phyloP scores from a whole-genome alignment of 2,888 invertebrate species.

The Ariolimax columbianus region DNA sequence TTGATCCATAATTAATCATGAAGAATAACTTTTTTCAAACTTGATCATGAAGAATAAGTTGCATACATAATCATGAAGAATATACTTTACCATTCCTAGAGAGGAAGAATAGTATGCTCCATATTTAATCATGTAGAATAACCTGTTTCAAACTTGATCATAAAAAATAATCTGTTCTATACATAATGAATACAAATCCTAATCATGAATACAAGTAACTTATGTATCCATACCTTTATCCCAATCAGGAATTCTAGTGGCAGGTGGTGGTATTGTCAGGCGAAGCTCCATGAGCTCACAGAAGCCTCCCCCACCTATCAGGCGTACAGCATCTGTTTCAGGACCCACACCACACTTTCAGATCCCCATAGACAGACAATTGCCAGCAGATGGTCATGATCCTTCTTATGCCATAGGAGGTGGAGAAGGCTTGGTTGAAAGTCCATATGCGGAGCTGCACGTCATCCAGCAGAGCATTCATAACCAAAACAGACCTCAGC shows the following conservation, averaged over 20 bases:
- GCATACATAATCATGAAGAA: too few relatives aligned
- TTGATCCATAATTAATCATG: too few relatives aligned
- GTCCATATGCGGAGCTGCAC: conserved; percentile 68
- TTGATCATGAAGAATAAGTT: too few relatives aligned
- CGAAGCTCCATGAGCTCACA: conserved; percentile 66
- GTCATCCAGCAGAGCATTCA: conserved; percentile 70
- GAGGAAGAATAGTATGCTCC: too few relatives aligned
- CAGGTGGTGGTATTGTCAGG: conserved; percentile 59
- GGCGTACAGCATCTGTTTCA: conserved; percentile 73
- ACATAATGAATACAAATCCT: too few relatives aligned
- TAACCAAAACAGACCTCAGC: conserved; percentile 15
- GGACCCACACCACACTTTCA: conserved; percentile 63
- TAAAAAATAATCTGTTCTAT: too few relatives aligned
- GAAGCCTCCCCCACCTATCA: conserved; percentile 76
- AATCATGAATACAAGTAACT: not conserved
- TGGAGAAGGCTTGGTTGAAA: conserved; percentile 51
- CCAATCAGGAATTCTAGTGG: conserved; percentile 68
- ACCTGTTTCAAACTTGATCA: too few relatives aligned
- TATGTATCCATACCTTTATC: not conserved
- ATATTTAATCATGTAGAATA: too few relatives aligned
- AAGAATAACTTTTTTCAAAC: too few relatives aligned
- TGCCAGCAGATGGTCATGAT: conserved; percentile 46
- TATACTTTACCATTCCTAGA: too few relatives aligned
- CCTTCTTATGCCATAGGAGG: conserved; percentile 19
- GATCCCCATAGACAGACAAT: conserved; percentile 63